These are phyloP conservation scores for Tragelaphus oryx DNA, from an alignment of 2,797 vertebrate species.

Conservation along the genomic window DNA sequence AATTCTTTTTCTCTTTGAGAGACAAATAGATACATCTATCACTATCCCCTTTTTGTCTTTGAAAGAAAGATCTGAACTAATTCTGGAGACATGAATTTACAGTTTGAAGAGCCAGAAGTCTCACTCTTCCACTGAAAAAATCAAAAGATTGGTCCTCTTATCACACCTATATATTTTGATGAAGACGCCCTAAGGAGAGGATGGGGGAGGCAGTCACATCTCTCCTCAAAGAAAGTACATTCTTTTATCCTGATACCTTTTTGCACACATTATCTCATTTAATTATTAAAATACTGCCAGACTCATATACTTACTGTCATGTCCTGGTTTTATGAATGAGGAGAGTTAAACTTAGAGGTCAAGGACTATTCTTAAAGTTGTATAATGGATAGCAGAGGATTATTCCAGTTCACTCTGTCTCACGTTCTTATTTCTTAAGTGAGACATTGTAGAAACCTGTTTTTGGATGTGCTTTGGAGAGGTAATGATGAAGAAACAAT, in stretches of 20 bases:
- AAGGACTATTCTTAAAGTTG: conserved; percentile 8
- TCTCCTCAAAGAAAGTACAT: neutral
- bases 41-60: neutral
- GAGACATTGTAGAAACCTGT: neutral
- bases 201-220: neutral
- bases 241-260: neutral
- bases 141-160: neutral
- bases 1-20: neutral
- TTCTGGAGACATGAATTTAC: neutral
- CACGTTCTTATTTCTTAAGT: neutral
- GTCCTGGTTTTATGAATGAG: neutral
- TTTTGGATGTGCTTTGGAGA: neutral
- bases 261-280: neutral
- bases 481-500: neutral
- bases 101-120: neutral
- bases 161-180: neutral
- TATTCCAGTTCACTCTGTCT: neutral
- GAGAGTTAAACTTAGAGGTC: neutral
- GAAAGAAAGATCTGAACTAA: neutral
- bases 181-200: neutral
- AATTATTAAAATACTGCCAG: neutral
- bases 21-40: neutral
- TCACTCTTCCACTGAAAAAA: neutral
- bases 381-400: neutral
- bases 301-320: neutral